Evolutionary conservation across 2,888 invertebrate species (phyloP).

Genomic region (Neocrepidodera transversa): DNA sequence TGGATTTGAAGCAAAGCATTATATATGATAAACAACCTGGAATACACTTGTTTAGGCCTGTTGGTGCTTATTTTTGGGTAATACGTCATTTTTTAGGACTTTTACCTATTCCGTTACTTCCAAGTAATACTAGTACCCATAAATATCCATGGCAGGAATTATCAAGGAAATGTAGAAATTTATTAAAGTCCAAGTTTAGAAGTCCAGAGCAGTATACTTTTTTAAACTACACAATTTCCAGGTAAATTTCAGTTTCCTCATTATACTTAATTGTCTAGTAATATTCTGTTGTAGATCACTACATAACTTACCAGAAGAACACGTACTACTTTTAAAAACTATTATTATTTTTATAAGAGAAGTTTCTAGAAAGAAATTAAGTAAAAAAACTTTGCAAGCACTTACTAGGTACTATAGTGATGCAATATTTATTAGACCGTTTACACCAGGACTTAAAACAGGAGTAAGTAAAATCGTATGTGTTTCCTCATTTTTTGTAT

Average conservation of each 20-base stretch:
- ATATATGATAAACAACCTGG: slow-evolving; percentile 31
- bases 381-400: slow-evolving; percentile 20
- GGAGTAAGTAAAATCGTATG: slow-evolving; percentile 20
- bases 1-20: slow-evolving; percentile 42
- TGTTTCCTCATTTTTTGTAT: no score
- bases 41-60: slow-evolving; percentile 20
- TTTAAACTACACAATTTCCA: slow-evolving; percentile 39
- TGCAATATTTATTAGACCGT: slow-evolving; percentile 43
- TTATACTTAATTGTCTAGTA: not conserved
- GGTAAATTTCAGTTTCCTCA: slow-evolving; percentile 24
- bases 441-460: slow-evolving; percentile 38
- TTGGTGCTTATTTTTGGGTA: slow-evolving; percentile 45
- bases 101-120: slow-evolving; percentile 45
- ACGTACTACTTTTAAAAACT: slow-evolving; percentile 39
- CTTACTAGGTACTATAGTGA: slow-evolving; percentile 41
- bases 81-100: slow-evolving; percentile 48
- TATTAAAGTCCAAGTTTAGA: slow-evolving; percentile 29
- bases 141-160: slow-evolving; percentile 41
- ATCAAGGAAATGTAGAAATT: slow-evolving; percentile 37
- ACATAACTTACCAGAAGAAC: slow-evolving; percentile 40
- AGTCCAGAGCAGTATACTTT: slow-evolving; percentile 13
- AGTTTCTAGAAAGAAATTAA: slow-evolving; percentile 30
- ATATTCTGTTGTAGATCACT: slow-evolving; percentile 33
- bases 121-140: slow-evolving; percentile 36
- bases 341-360: slow-evolving; percentile 41